These are phyloP conservation scores for Periparus ater DNA, from an alignment of 2,797 vertebrate genomes.

Conservation along the genomic window DNA sequence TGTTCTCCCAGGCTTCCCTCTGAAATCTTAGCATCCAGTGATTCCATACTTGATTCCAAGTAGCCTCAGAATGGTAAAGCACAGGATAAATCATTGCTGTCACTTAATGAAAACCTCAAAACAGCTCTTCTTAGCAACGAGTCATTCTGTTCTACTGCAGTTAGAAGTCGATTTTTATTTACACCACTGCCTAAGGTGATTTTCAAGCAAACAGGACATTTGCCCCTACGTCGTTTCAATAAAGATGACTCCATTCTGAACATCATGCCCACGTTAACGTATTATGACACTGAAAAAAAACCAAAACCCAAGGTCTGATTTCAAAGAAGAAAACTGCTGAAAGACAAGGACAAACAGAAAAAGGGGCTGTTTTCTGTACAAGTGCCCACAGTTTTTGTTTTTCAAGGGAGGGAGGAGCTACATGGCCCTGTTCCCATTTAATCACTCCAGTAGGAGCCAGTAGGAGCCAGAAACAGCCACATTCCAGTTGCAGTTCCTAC, in stretches of 20 bases:
- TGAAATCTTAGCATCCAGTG: slow-evolving; percentile 13
- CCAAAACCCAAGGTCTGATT: not conserved
- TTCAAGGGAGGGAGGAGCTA: slow-evolving; percentile 45
- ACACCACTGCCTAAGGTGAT: not conserved
- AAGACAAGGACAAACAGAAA: slow-evolving; percentile 13
- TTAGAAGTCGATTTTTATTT: not conserved
- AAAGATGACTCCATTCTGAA: not conserved
- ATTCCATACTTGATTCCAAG: not conserved
- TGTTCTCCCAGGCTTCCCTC: not conserved
- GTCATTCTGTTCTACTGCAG: not conserved
- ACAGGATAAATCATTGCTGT: not conserved
- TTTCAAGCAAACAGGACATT: not conserved
- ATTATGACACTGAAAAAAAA: not conserved
- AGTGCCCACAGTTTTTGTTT: slow-evolving; percentile 50
- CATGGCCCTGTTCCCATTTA: slow-evolving; percentile 44
- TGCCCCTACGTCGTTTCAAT: not conserved
- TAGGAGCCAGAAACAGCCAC: slow-evolving; percentile 28
- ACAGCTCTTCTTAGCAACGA: not conserved
- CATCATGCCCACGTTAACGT: fast-evolving
- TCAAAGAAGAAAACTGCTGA: slow-evolving; percentile 4
- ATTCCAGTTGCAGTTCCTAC: not conserved
- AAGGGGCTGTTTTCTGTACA: slow-evolving; percentile 12
- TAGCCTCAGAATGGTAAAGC: not conserved
- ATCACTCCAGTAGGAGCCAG: slow-evolving; percentile 42
- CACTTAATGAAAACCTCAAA: not conserved